phyloP scores from a whole-genome alignment of 1,140 invertebrate genomes.

The Eumaeus atala region DNA sequence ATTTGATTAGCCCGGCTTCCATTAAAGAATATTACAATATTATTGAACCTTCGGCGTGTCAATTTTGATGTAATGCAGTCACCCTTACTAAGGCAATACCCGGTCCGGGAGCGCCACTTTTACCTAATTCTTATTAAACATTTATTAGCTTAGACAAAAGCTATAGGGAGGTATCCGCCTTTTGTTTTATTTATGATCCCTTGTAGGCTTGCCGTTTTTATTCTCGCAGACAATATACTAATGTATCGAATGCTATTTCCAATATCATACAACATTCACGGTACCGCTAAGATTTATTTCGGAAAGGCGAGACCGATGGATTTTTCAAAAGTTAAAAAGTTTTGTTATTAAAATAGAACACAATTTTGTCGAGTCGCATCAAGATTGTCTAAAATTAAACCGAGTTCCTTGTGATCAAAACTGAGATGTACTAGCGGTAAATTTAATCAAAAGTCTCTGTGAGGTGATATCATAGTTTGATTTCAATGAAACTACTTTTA shows the following conservation, averaged over 20 bases:
- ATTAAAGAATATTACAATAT: slow-evolving; percentile 39
- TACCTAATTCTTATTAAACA: slow-evolving; percentile 72
- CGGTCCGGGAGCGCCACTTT: slow-evolving; percentile 51
- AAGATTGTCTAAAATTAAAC: slow-evolving; percentile 1
- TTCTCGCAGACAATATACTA: slow-evolving; percentile 27
- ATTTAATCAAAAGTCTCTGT: too few relatives aligned
- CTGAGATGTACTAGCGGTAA: too few relatives aligned
- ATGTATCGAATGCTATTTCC: slow-evolving; percentile 15
- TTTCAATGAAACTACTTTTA: too few relatives aligned
- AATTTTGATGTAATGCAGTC: slow-evolving; percentile 62
- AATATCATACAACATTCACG: neutral
- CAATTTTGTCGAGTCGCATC: slow-evolving; percentile 27
- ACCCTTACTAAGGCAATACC: slow-evolving; percentile 55
- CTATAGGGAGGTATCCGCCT: slow-evolving; percentile 49
- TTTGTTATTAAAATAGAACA: slow-evolving; percentile 29
- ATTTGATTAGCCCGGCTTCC: slow-evolving; percentile 28
- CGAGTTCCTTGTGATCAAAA: too few relatives aligned
- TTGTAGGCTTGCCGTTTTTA: slow-evolving; percentile 60
- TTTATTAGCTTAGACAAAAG: slow-evolving; percentile 69
- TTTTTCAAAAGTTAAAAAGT: slow-evolving; percentile 6
- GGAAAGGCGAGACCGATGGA: neutral
- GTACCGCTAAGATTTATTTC: slow-evolving; percentile 11
- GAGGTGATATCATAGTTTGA: too few relatives aligned
- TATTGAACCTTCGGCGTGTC: slow-evolving; percentile 31
- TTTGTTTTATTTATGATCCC: slow-evolving; percentile 68